Evolutionary conservation across 2,113 vertebrate species (phyloP).

Genomic region (Atractosteus spatula): DNA sequence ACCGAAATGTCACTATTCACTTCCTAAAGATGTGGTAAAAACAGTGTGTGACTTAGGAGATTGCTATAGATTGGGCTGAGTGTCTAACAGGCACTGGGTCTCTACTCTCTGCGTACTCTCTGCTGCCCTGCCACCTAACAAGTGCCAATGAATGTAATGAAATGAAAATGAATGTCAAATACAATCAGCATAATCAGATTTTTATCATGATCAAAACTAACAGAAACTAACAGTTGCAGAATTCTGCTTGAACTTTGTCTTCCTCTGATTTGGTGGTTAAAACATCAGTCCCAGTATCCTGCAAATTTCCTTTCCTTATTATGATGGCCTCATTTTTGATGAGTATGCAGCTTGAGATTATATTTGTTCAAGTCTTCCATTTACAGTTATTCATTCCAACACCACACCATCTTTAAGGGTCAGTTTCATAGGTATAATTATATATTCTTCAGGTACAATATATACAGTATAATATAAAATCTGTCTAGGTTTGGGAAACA

Average conservation of each 20-base stretch:
- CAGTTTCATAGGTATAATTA: too few species aligned
- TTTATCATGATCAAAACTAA: slow-evolving; percentile 14
- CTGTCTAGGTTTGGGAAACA: too few species aligned
- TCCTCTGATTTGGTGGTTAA: background rate
- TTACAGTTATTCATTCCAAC: too few species aligned
- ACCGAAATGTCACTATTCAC: too few species aligned
- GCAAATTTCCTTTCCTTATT: too few species aligned
- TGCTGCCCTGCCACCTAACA: background rate
- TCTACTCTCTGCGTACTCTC: background rate
- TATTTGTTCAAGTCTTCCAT: too few species aligned
- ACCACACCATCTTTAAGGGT: too few species aligned
- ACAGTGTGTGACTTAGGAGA: background rate
- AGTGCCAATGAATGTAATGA: background rate
- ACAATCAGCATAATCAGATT: slow-evolving; percentile 18
- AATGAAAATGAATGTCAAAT: slow-evolving; percentile 8
- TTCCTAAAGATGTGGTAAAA: background rate
- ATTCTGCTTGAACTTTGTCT: background rate
- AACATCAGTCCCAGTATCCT: too few species aligned
- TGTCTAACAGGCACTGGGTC: background rate
- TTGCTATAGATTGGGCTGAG: background rate
- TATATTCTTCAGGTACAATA: too few species aligned
- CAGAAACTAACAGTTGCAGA: background rate
- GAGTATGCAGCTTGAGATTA: too few species aligned
- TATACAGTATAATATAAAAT: too few species aligned
- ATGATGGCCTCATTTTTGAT: too few species aligned